Evolutionary conservation across 2,113 vertebrate species (phyloP).

Genomic region (Notothenia rossii): DNA sequence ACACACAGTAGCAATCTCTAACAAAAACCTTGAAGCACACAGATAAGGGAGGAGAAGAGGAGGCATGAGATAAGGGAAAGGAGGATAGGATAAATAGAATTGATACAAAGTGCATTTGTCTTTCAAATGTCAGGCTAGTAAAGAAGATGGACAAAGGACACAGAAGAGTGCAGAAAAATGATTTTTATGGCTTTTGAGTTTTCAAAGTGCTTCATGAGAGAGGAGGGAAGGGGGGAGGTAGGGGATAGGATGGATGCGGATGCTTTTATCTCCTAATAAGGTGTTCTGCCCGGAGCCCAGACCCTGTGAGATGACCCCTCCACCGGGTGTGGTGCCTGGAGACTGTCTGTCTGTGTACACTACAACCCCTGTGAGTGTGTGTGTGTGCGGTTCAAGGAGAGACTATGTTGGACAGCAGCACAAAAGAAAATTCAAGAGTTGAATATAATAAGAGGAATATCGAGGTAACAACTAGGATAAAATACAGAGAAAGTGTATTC

Average conservation of each 20-base stretch:
- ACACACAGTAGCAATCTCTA: conserved; percentile 8
- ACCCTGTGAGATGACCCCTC: conserved; percentile 70
- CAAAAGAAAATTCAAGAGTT: neutral
- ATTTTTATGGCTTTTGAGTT: conserved; percentile 39
- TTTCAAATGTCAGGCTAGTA: conserved; percentile 25
- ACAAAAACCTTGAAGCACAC: conserved; percentile 26
- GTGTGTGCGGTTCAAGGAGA: conserved; percentile 28
- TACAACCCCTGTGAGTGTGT: conserved; percentile 35
- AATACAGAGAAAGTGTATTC: neutral
- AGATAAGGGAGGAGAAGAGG: conserved; percentile 1
- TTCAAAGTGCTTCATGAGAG: conserved; percentile 19
- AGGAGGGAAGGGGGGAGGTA: conserved; percentile 27
- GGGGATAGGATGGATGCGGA: conserved; percentile 42
- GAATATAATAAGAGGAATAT: neutral
- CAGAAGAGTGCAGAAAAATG: conserved; percentile 1
- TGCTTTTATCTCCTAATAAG: conserved; percentile 84
- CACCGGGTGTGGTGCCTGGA: conserved; percentile 77
- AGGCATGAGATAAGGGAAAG: neutral
- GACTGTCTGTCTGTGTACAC: conserved; percentile 71
- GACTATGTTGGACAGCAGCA: neutral
- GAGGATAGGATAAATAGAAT: conserved; percentile 8
- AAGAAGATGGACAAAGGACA: conserved; percentile 5
- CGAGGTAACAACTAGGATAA: neutral
- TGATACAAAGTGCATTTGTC: conserved; percentile 17
- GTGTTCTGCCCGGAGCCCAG: conserved; percentile 70